Conservation (phyloP, 2,888 invertebrate genomes). For the Cylindroiulus punctatus region DNA sequence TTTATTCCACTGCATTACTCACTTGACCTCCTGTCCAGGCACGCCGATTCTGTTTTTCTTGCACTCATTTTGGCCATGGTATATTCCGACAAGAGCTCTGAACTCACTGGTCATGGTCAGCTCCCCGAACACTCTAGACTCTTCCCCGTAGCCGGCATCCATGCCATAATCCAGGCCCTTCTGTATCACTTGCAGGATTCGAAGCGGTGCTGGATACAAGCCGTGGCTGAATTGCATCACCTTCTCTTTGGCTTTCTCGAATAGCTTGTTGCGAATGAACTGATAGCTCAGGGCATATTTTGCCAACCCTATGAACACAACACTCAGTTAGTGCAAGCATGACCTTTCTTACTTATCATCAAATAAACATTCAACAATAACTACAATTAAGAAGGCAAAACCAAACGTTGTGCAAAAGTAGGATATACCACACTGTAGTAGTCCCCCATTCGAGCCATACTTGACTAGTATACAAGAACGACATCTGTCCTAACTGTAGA, state of each 20-base stretch:
- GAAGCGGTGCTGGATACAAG: slow-evolving; percentile 96
- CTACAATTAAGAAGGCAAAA: too few species aligned
- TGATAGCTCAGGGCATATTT: slow-evolving; percentile 76
- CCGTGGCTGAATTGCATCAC: slow-evolving; percentile 94
- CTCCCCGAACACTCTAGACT: slow-evolving; percentile 88
- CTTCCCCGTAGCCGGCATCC: slow-evolving; percentile 84
- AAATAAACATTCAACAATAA: too few species aligned
- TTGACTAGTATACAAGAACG: too few species aligned
- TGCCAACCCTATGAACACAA: slow-evolving; percentile 70
- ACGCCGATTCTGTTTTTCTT: slow-evolving; percentile 97
- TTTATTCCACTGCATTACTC: too few species aligned
- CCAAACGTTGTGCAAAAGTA: too few species aligned
- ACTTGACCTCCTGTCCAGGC: slow-evolving; percentile 80
- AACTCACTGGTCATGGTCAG: slow-evolving; percentile 90
- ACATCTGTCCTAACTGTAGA: too few species aligned
- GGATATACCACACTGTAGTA: too few species aligned
- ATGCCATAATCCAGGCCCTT: slow-evolving; percentile 86
- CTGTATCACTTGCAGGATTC: slow-evolving; percentile 77
- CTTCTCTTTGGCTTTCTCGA: slow-evolving; percentile 86
- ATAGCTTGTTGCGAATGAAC: slow-evolving; percentile 87
- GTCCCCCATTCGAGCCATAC: too few species aligned
- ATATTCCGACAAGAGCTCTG: slow-evolving; percentile 91
- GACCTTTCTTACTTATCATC: too few species aligned
- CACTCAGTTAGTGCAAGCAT: neutral
- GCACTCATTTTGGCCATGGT: slow-evolving; percentile 96